A percentile compares a stretch with the other conserved stretches of the same genome.
Evolutionary conservation across 2,113 vertebrate species (phyloP).

Genomic region (Rhinichthys klamathensis): DNA sequence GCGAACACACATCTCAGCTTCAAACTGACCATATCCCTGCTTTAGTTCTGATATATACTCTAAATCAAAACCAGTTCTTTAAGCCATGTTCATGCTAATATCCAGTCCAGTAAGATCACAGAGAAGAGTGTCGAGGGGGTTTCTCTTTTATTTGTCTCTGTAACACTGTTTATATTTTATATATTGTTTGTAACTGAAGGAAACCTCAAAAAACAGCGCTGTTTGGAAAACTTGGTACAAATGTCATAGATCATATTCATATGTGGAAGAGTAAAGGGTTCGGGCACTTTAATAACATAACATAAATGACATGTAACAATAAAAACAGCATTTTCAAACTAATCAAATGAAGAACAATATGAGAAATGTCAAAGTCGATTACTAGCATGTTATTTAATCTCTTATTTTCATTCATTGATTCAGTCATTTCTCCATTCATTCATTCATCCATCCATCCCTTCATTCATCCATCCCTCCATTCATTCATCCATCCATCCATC

Average conservation of each 20-base stretch:
- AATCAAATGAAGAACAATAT: neutral
- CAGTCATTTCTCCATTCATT: no score
- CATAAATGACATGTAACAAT: neutral
- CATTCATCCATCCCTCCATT: no score
- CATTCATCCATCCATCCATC: no score
- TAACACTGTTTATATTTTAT: neutral
- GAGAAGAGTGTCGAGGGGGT: neutral
- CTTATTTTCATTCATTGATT: no score
- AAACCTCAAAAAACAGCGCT: neutral
- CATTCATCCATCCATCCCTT: neutral
- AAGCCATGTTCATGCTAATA: neutral
- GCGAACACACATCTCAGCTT: conserved; percentile 2
- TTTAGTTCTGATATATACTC: neutral
- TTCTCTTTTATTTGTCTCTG: neutral
- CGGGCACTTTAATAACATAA: neutral
- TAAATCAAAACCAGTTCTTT: neutral
- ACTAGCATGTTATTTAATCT: neutral
- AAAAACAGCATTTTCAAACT: neutral
- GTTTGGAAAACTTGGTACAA: no score
- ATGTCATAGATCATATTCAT: no score
- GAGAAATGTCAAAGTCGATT: neutral
- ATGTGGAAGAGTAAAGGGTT: neutral
- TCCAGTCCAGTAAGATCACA: neutral
- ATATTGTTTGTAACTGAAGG: neutral
- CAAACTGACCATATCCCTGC: neutral